Evolutionary conservation across 2,888 invertebrate genomes (phyloP).

Genomic region (Mesorhabditis sp.): DNA sequence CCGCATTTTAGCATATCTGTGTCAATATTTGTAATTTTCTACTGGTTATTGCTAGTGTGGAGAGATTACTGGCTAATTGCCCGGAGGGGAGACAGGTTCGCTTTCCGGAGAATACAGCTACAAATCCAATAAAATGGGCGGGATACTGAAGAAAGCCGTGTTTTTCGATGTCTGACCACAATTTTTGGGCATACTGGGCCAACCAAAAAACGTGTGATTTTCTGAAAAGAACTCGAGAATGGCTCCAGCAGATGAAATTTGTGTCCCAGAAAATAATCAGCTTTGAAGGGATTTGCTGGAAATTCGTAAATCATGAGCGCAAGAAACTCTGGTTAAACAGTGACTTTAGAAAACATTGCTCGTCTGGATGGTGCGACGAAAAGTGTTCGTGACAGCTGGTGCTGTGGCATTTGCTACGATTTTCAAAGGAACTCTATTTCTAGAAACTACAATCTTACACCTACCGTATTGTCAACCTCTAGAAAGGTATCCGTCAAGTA

Average conservation of each 20-base stretch:
- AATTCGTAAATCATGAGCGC: too few relatives aligned
- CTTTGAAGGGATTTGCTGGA: too few relatives aligned
- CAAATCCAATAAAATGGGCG: background rate
- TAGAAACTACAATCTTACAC: constrained; percentile 29
- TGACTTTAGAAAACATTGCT: constrained; percentile 33
- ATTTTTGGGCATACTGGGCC: too few relatives aligned
- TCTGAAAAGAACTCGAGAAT: too few relatives aligned
- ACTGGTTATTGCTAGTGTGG: constrained; percentile 41
- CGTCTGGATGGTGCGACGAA: constrained; percentile 39
- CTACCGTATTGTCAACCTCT: constrained; percentile 24
- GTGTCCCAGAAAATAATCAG: too few relatives aligned
- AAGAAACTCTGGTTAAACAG: too few relatives aligned
- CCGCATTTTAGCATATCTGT: constrained; percentile 36
- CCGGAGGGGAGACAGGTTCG: constrained; percentile 17
- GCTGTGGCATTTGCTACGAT: constrained; percentile 33
- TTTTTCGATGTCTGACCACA: too few relatives aligned
- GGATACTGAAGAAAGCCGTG: too few relatives aligned
- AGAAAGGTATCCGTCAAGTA: constrained; percentile 17
- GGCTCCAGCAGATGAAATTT: too few relatives aligned
- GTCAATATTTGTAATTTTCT: constrained; percentile 45
- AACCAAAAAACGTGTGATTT: too few relatives aligned
- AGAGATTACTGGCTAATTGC: constrained; percentile 38
- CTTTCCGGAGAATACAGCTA: background rate
- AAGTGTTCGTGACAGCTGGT: constrained; percentile 26
- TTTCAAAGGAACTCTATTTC: constrained; percentile 39